Base-by-base conservation (phyloP, 1,140 invertebrate species). In the Apolygus lucorum region DNA sequence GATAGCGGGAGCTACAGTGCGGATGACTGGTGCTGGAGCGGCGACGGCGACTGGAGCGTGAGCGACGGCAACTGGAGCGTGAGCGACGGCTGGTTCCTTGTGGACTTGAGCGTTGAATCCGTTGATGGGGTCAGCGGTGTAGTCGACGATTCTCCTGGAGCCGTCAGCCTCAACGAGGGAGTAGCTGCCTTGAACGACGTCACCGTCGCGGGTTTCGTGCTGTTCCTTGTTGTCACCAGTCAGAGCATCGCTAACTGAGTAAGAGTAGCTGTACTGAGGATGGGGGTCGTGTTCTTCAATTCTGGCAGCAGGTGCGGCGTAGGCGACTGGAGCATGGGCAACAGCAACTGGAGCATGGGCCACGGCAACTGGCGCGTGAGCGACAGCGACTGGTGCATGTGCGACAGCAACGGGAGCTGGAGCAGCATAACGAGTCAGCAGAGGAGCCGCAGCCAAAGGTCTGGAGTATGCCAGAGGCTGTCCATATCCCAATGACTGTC, bases 101-200 rank as follows among this genome's bases (percentile, higher is more conserved):
- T 83, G 80, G 1, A 84, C 84, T 21, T 84, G 79, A 0, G 83
- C 84, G 74, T 84, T 84, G 77, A 85, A 85, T 0, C 84, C 84
- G 75, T 82, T 82, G 67, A 84, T 82, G 71, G 84, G 81, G 74
- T 85, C 84, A 0, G 84, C 82, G 71, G 83, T 81, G 77, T 86
- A 86, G 74, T 84, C 80, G 1, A 85, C 84, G 24, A 82, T 79
- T 42, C 84, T 79, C 72, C 82, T 82, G 21, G 83, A 84, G 14
- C 84, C 84, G 74, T 86, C 84, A 0, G 84, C 82, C 72, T 85
- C 84, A 4, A 82, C 74, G 17, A 84, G 76, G 0, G 82, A 82
- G 77, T 84, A 86, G 1, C 79, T 79, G 0, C 82, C 82, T 34
- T 81, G 79, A 8, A 82, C 81, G 0, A 82, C 80, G 69, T 83